Conservation (phyloP, 2,113 vertebrate species). For the Motacilla tschutschensis region DNA sequence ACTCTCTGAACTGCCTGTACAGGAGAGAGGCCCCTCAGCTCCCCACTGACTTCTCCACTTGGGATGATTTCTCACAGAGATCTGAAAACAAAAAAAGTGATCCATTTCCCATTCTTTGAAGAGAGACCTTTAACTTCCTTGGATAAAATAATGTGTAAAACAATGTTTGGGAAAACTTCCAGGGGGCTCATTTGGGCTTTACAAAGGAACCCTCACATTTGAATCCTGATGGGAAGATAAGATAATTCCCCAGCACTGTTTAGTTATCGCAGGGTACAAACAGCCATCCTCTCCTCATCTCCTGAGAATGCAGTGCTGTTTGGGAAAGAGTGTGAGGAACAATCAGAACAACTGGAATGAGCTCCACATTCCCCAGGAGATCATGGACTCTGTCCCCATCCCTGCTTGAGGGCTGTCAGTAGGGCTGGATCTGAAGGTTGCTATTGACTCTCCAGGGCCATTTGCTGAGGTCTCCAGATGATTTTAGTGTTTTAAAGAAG, state of each 20-base stretch:
- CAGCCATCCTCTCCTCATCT: constrained; percentile 37
- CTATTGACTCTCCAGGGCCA: not conserved
- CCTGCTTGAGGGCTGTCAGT: not conserved
- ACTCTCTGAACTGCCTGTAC: not conserved
- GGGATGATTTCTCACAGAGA: not conserved
- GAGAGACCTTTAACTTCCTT: constrained; percentile 40
- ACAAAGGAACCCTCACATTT: constrained; percentile 34
- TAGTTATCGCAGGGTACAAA: constrained; percentile 6
- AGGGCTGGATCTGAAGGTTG: not conserved
- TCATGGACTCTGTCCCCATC: not conserved
- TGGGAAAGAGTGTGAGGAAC: not conserved
- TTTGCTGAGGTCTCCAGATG: constrained; percentile 15
- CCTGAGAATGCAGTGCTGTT: not conserved
- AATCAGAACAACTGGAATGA: not conserved
- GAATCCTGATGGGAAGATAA: constrained; percentile 54
- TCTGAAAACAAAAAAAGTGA: not conserved
- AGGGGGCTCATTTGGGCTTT: constrained; percentile 37
- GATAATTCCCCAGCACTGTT: constrained; percentile 46
- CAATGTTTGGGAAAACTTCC: constrained; percentile 60
- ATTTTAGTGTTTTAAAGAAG: constrained; percentile 11
- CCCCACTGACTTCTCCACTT: not conserved
- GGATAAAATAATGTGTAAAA: constrained; percentile 51
- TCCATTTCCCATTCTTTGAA: constrained; percentile 50
- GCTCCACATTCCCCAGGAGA: constrained; percentile 25
- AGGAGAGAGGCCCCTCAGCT: not conserved